Conservation (phyloP, 2,888 invertebrate species). For the Polyommatus icarus region DNA sequence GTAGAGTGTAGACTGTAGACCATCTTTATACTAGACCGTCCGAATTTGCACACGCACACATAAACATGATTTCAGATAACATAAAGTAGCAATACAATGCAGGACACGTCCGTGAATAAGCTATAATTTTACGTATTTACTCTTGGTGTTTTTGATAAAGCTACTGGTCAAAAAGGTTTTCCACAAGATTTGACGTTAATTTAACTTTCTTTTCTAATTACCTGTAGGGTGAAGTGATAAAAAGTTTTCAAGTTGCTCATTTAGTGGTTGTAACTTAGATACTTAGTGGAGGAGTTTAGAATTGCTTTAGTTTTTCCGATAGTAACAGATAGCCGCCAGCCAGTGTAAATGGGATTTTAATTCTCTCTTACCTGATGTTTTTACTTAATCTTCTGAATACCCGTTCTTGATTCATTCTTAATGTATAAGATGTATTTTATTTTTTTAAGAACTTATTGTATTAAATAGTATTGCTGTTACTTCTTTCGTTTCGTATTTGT, state of each 20-base stretch:
- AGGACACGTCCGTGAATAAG: too few species aligned
- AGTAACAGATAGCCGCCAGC: not conserved
- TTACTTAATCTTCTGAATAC: not conserved
- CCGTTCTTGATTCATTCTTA: not conserved
- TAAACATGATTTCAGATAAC: too few species aligned
- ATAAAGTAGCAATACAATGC: too few species aligned
- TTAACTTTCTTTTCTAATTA: slow-evolving; percentile 40
- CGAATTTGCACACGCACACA: too few species aligned
- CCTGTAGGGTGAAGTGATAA: slow-evolving; percentile 31
- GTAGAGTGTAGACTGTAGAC: too few species aligned
- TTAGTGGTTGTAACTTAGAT: slow-evolving; percentile 16
- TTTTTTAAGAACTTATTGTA: not conserved
- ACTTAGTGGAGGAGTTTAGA: slow-evolving; percentile 4
- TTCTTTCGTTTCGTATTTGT: too few species aligned
- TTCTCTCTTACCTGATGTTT: not conserved
- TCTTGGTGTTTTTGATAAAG: not conserved
- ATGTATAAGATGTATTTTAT: not conserved
- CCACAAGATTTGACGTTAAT: slow-evolving; percentile 42
- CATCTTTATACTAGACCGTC: too few species aligned
- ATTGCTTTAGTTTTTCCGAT: slow-evolving; percentile 17
- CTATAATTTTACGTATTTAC: too few species aligned
- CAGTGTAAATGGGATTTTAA: slow-evolving; percentile 9
- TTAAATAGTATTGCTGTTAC: not conserved
- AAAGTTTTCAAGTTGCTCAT: slow-evolving; percentile 25
- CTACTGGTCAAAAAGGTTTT: slow-evolving; percentile 48